phyloP scores from a whole-genome alignment of 1,140 invertebrate genomes.

The Pogonus chalceus region DNA sequence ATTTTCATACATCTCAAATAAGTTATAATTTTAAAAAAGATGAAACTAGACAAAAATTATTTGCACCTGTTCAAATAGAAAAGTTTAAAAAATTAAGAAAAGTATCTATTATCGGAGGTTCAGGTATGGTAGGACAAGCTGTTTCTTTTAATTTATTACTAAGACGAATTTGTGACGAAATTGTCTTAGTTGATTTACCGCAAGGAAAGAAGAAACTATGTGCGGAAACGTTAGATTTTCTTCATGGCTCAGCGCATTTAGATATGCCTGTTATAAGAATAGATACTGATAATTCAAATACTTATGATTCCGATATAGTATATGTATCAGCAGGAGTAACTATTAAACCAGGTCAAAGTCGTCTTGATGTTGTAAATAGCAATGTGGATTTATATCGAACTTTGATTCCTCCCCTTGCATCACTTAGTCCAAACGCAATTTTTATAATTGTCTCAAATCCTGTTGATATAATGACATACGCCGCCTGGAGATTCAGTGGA shows the following conservation, averaged over 20 bases:
- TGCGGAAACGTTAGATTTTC: too few relatives aligned
- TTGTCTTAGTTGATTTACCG: background rate
- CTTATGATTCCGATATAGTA: too few relatives aligned
- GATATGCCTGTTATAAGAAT: too few relatives aligned
- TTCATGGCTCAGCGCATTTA: too few relatives aligned
- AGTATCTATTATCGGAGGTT: too few relatives aligned
- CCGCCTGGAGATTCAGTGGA: constrained; percentile 54
- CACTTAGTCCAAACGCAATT: constrained; percentile 48
- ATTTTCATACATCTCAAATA: too few relatives aligned
- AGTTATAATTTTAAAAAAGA: too few relatives aligned
- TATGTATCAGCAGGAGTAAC: background rate
- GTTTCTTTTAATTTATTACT: background rate
- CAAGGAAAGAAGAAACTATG: too few relatives aligned
- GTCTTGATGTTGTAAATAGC: background rate
- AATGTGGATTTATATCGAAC: background rate
- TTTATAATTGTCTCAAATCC: constrained; percentile 51
- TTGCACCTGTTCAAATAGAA: too few relatives aligned
- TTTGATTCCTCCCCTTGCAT: constrained; percentile 35
- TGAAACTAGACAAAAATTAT: too few relatives aligned
- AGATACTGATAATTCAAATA: too few relatives aligned
- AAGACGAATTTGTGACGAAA: background rate
- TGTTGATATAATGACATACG: constrained; percentile 52
- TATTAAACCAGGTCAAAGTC: background rate
- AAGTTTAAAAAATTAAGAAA: too few relatives aligned
- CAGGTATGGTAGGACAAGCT: background rate